phyloP scores from a whole-genome alignment of 1,140 invertebrate genomes.

The Drosophila ficusphila region DNA sequence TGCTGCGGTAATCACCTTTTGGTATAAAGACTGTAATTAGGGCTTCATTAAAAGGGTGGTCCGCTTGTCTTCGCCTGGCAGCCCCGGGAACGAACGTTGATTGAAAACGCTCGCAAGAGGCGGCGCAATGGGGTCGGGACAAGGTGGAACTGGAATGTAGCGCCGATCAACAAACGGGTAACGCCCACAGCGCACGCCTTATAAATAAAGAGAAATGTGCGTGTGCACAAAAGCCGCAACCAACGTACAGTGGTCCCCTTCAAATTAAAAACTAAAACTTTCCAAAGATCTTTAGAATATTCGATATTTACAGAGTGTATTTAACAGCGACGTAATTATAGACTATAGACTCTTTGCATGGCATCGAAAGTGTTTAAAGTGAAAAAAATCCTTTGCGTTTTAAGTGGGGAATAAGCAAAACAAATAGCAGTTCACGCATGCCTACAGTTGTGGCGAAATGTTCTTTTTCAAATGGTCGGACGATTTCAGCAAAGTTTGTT shows the following conservation, averaged over 20 bases:
- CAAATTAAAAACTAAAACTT: neutral
- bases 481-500: slow-evolving; percentile 74
- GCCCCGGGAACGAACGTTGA: slow-evolving; percentile 64
- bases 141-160: slow-evolving; percentile 55
- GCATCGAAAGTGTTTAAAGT: too few relatives aligned
- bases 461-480: slow-evolving; percentile 71
- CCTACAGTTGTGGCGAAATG: slow-evolving; percentile 72
- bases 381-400: neutral
- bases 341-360: too few relatives aligned
- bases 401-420: slow-evolving; percentile 49
- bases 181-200: slow-evolving; percentile 79
- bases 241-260: slow-evolving; percentile 54
- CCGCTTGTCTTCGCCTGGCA: slow-evolving; percentile 78
- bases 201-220: slow-evolving; percentile 80
- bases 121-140: neutral
- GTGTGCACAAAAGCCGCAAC: slow-evolving; percentile 52
- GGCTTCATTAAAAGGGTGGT: slow-evolving; percentile 82
- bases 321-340: too few relatives aligned
- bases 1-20: slow-evolving; percentile 82
- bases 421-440: slow-evolving; percentile 68
- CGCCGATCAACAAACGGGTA: slow-evolving; percentile 76
- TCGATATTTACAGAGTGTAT: too few relatives aligned
- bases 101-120: slow-evolving; percentile 61
- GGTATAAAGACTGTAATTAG: slow-evolving; percentile 83
- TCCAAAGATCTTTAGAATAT: neutral